Conservation (phyloP, 1,140 invertebrate species). For the Megalopta genalis region DNA sequence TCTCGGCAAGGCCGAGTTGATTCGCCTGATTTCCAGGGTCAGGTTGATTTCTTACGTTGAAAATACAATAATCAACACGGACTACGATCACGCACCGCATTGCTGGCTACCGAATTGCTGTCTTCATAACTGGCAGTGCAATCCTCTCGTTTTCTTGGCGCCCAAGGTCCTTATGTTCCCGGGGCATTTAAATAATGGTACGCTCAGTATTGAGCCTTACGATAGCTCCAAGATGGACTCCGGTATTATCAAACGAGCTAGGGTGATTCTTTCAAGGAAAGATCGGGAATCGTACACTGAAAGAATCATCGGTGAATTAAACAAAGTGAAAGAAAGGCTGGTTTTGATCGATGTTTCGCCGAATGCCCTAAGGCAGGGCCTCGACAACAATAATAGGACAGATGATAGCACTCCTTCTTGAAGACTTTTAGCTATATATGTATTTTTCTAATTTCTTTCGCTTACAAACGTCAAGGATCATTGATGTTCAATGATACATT, state of each 20-base stretch:
- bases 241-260: slow-evolving; percentile 56
- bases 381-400: slow-evolving; percentile 52
- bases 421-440: background rate
- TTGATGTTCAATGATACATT: background rate
- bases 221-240: slow-evolving; percentile 75
- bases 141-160: slow-evolving; percentile 79
- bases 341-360: slow-evolving; percentile 27
- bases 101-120: slow-evolving; percentile 5
- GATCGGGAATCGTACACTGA: slow-evolving; percentile 53
- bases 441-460: background rate
- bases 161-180: slow-evolving; percentile 85
- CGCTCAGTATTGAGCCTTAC: slow-evolving; percentile 84
- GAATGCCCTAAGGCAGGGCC: slow-evolving; percentile 12
- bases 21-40: slow-evolving; percentile 85
- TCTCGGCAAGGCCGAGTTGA: slow-evolving; percentile 87
- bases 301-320: slow-evolving; percentile 47
- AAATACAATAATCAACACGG: slow-evolving; percentile 82
- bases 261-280: slow-evolving; percentile 53
- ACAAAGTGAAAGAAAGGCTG: slow-evolving; percentile 39
- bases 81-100: slow-evolving; percentile 61
- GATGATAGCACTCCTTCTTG: background rate
- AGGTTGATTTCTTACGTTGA: slow-evolving; percentile 87
- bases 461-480: background rate
- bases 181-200: slow-evolving; percentile 81
- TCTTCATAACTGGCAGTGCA: slow-evolving; percentile 40